These are phyloP conservation scores for Chymomyza caudatula DNA, from an alignment of 2,888 invertebrate species.

Conservation along the genomic window DNA sequence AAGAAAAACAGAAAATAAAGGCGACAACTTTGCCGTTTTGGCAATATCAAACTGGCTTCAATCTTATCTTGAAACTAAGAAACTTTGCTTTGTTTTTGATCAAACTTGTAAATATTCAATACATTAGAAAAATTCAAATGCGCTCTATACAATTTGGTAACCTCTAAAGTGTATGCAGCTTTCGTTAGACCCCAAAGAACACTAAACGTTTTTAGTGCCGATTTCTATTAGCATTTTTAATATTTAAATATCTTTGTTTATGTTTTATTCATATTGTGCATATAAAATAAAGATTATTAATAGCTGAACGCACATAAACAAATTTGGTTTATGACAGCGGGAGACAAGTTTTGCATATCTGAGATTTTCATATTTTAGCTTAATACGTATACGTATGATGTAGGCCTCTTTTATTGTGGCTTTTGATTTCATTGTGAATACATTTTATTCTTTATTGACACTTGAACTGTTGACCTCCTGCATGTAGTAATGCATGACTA, in stretches of 20 bases:
- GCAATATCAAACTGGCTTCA: no score
- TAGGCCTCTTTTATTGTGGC: neutral
- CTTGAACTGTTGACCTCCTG: neutral
- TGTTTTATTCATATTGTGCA: conserved; percentile 40
- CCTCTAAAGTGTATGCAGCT: neutral
- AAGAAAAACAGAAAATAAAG: no score
- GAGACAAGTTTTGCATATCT: neutral
- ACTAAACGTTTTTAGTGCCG: neutral
- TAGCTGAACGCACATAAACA: conserved; percentile 10
- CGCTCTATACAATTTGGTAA: conserved; percentile 8
- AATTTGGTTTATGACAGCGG: conserved; percentile 5
- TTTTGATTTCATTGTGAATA: neutral
- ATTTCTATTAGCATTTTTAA: conserved; percentile 28
- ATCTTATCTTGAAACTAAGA: no score
- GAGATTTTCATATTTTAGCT: neutral
- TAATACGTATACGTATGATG: no score
- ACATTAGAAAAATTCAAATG: no score
- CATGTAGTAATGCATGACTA: neutral
- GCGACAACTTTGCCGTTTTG: no score
- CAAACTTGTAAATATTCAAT: no score
- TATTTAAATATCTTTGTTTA: conserved; percentile 30
- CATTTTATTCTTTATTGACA: neutral
- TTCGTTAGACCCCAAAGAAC: neutral
- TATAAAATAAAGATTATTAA: conserved; percentile 50
- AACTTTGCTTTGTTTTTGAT: no score